phyloP scores from a whole-genome alignment of 2,797 vertebrate genomes.

The Pseudomugil tenellus region DNA sequence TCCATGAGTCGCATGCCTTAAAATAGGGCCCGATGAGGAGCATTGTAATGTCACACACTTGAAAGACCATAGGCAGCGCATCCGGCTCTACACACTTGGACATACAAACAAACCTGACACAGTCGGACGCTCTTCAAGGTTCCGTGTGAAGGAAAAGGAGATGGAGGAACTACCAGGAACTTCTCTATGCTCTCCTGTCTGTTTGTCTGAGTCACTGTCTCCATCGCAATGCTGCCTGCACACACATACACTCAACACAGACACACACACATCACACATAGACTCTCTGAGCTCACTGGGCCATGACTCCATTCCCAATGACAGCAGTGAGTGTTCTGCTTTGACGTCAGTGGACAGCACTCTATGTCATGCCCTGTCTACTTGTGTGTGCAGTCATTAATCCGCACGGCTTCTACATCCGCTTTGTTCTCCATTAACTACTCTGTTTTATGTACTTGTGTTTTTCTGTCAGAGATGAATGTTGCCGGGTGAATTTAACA shows the following conservation, averaged over 20 bases:
- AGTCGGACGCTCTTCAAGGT: conserved; percentile 45
- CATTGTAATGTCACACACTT: conserved; percentile 52
- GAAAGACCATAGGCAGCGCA: conserved; percentile 26
- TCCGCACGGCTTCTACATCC: conserved; percentile 43
- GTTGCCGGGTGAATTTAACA: conserved; percentile 36
- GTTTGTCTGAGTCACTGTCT: conserved; percentile 63
- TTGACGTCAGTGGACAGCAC: conserved; percentile 72
- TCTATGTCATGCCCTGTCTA: conserved; percentile 63
- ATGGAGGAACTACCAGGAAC: conserved; percentile 33
- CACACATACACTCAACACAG: conserved; percentile 15
- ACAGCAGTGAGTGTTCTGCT: conserved; percentile 61
- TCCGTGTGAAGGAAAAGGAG: conserved; percentile 37
- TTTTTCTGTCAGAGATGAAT: conserved; percentile 14
- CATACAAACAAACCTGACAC: conserved; percentile 39
- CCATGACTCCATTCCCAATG: conserved; percentile 58
- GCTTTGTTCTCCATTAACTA: conserved; percentile 45
- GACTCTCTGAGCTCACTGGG: conserved; percentile 45
- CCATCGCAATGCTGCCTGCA: conserved; percentile 52
- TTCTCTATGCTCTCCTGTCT: conserved; percentile 43
- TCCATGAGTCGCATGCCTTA: conserved; percentile 67
- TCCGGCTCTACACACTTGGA: conserved; percentile 30
- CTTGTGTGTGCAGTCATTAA: conserved; percentile 51
- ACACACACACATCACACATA: conserved; percentile 35
- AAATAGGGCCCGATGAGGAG: conserved; percentile 67
- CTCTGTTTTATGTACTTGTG: conserved; percentile 33